Conservation (phyloP, 2,797 vertebrate genomes). For the Hypotaenidia okinawae region DNA sequence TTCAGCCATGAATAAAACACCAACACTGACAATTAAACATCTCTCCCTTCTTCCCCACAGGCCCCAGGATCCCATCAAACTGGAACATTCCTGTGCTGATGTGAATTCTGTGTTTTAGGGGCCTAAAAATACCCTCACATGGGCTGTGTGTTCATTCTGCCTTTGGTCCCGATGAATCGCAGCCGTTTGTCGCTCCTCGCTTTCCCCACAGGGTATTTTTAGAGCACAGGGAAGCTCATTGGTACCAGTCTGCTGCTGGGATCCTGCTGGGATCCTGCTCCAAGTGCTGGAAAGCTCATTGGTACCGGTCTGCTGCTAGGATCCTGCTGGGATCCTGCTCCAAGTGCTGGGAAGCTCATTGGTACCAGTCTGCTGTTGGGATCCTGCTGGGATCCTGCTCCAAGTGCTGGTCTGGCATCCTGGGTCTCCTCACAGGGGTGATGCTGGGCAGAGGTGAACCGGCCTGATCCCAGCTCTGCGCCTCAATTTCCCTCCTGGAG, state of each 20-base stretch:
- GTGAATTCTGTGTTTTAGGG: constrained; percentile 25
- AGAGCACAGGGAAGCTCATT: background rate
- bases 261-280: background rate
- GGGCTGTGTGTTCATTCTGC: constrained; percentile 45
- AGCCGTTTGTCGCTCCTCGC: constrained; percentile 8
- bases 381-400: background rate
- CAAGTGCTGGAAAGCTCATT: no score
- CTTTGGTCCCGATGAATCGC: constrained; percentile 27
- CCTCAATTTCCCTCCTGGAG: background rate
- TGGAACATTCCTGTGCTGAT: constrained; percentile 42
- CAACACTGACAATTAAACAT: constrained; percentile 46
- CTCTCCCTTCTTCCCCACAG: constrained; percentile 35
- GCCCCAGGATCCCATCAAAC: constrained; percentile 60
- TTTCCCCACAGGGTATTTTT: background rate
- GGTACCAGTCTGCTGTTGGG: background rate
- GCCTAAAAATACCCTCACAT: constrained; percentile 55
- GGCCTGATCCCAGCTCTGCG: background rate
- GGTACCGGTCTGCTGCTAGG: background rate
- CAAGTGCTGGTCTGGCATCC: background rate
- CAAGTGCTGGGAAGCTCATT: background rate
- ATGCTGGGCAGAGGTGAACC: background rate
- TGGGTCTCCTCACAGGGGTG: rapidly evolving
- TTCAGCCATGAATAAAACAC: constrained; percentile 50
- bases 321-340: background rate
- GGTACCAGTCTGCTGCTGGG: background rate